Conservation (phyloP, 2,888 invertebrate genomes). For the Amphipoea lucens region DNA sequence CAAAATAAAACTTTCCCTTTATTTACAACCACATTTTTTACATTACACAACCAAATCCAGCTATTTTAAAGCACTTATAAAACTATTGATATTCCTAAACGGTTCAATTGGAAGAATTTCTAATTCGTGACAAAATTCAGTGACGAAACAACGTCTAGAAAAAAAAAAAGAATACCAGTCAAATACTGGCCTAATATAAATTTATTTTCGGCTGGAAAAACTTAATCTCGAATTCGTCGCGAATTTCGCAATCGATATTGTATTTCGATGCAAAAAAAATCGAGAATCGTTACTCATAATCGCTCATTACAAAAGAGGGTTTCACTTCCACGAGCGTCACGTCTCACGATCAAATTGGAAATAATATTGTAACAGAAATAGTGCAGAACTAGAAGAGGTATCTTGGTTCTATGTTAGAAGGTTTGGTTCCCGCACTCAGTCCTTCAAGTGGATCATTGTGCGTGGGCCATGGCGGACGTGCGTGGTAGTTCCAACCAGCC, state of each 20-base stretch:
- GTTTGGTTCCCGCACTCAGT: background rate
- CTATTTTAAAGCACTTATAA: constrained; percentile 39
- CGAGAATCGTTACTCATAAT: constrained; percentile 78
- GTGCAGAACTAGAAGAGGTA: constrained; percentile 66
- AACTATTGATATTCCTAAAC: constrained; percentile 49
- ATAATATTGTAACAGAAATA: constrained; percentile 76
- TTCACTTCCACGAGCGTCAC: constrained; percentile 87
- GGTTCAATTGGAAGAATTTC: constrained; percentile 48
- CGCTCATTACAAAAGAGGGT: constrained; percentile 85
- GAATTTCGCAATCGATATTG: constrained; percentile 72
- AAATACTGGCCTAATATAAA: constrained; percentile 64
- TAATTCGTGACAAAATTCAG: constrained; percentile 56
- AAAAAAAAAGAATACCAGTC: constrained; percentile 58
- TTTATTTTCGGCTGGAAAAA: constrained; percentile 63
- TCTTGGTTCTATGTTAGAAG: background rate
- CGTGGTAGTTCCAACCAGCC: background rate
- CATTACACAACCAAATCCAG: constrained; percentile 7
- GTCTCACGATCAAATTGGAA: constrained; percentile 86
- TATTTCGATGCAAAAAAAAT: constrained; percentile 73
- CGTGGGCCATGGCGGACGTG: background rate
- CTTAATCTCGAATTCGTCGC: constrained; percentile 65
- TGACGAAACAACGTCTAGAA: constrained; percentile 54
- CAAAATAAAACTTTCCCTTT: constrained; percentile 53
- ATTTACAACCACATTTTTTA: constrained; percentile 35
- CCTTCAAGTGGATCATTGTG: background rate